Base-by-base conservation (phyloP, 2,797 vertebrate genomes). In the Lagorchestes hirsutus region DNA sequence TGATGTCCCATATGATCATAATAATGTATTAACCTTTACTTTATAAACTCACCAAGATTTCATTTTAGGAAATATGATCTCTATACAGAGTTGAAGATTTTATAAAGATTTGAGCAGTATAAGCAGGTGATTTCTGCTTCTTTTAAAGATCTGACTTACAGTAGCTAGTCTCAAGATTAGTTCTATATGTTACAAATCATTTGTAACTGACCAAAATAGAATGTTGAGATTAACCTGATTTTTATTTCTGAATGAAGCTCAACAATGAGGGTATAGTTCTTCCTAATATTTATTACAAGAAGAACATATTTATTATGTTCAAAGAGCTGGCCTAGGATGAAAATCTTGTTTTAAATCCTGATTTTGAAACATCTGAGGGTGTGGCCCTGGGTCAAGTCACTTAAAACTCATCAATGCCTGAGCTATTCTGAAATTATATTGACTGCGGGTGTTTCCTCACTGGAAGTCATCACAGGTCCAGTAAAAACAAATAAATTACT, bases 161-260 rank as follows among this genome's bases (percentile, higher is more conserved):
- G 91, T 56, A 50, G 12, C 40, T 29, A 50, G 54, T 22, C 24
- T 59, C 55, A 96, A 93, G 54, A 92, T 4, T 54, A 52, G 91
- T 54, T 93, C 56, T 82, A 55, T 74, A n/a, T 59, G 90, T 55
- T 31, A 92, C 40, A 91, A 46, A 62, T 62, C 34, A 50, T 40
- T 87, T 67, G 87, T 74, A 22, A 91, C 55, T 91, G 62, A 34
- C 93, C 93, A 94, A 90, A 56, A 92, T n/a, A 95, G 24, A 57
- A 90, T 34, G 28, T 28, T 93, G 54, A 90, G 14, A 90, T 55
- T 90, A 40, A 91, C 40, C 94, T n/a, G 91, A 27, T 14, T 93
- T 28, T 67, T 91, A 46, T 50, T 87, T 92, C 8, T 91, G 67
- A 92, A 29, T 92, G 55, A 93, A 94, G 67, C 34, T 4, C 9